phyloP scores from a whole-genome alignment of 2,888 invertebrate species.

The Notocelia uddmanniana region DNA sequence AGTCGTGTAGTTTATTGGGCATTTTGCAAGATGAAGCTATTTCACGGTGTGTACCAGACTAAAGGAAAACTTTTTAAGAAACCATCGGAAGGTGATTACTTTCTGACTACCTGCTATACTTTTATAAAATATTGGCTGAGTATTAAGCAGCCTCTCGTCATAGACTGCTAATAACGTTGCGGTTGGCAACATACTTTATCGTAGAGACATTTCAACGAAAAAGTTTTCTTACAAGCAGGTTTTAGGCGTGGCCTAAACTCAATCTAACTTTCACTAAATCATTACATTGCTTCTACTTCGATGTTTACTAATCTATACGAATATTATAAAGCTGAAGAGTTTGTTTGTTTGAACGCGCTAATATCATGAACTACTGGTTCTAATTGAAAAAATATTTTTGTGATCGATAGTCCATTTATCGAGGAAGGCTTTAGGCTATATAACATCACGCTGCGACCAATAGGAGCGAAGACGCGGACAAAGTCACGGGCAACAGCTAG shows the following conservation, averaged over 20 bases:
- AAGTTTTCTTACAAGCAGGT: neutral
- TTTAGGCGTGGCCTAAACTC: neutral
- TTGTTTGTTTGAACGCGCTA: no score
- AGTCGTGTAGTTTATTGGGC: neutral
- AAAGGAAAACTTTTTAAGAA: slow-evolving; percentile 29
- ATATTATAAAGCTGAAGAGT: no score
- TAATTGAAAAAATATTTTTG: no score
- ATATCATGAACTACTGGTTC: no score
- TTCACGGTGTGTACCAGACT: slow-evolving; percentile 11
- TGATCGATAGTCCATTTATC: no score
- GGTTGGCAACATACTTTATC: neutral
- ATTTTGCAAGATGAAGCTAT: slow-evolving; percentile 3
- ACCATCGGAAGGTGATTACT: slow-evolving; percentile 6
- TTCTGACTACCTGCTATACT: neutral
- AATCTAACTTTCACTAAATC: neutral
- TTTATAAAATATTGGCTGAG: slow-evolving; percentile 6
- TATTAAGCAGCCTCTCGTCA: neutral
- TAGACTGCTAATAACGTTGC: neutral
- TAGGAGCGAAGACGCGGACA: no score
- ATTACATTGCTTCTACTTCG: no score
- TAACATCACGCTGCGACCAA: no score
- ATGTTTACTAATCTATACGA: no score
- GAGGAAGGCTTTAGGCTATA: no score
- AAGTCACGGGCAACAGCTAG: no score
- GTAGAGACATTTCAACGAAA: neutral